Evolutionary conservation across 1,140 invertebrate species (phyloP), one percentile per base, ranked within the genome.

Genomic region (Drosophila grimshawi): DNA sequence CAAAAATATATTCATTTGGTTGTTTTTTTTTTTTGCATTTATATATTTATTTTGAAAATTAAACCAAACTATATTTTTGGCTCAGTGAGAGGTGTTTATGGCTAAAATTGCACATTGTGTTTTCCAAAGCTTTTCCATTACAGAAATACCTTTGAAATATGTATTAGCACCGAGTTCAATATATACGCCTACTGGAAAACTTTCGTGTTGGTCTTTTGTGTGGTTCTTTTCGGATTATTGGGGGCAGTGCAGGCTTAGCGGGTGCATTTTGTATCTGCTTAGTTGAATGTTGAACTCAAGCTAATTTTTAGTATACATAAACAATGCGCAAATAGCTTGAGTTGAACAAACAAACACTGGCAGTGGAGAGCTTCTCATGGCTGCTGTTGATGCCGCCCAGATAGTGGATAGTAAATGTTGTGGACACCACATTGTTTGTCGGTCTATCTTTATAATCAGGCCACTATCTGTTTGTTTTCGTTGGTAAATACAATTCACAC

Each of bases 391-490:
- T 41, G 48, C 10, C 29, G 64, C 35, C 48, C 32, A 55, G 60
- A 64, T 56, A 51, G 52, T 10, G 45, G 45, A 19, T 39, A 45
- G n/a, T 52, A 29, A n/a, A 29, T 57, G 46, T 30, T 70, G 53
- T 19, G 7, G 46, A n/a, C 35, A 69, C 7, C 49, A 66, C 59
- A 48, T 45, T 57, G 62, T 61, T 75, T 75, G 76, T 70, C 77
- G 74, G 74, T 59, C 64, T 81, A 61, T 64, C 81, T 60, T 48
- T 60, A 48, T 86, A 82, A 86, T 88, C 75, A 82, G 68, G 57
- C 76, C 79, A 49, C 73, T 66, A 65, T 64, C 51, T 85, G 62
- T 75, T 81, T 62, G 41, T 56, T 74, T 75, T 78, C 65, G 86
- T 78, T 63, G 19, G 71, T 79, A 88, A 86, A 82, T 66, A 86